Evolutionary conservation across 2,888 invertebrate species (phyloP), one percentile per base, ranked within the genome.

Genomic region (Drosophila birchii): DNA sequence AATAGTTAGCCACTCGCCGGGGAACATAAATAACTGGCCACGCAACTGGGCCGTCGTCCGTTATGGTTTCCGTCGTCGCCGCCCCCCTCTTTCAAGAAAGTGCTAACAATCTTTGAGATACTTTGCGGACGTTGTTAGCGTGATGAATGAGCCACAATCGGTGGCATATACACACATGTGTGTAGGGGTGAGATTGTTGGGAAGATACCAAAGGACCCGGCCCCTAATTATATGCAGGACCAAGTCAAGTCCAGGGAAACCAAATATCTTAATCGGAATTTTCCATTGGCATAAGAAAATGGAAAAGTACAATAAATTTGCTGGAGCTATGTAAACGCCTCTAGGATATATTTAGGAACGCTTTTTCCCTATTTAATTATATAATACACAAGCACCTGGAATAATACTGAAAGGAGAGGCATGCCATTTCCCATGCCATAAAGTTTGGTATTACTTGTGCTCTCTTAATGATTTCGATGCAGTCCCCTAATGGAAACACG

Each of bases 41-140:
- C 75, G 75, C 68, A 68, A 64, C 51, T 58, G 56, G 71, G 53
- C 64, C 59, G 41, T 38, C 36, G 53, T 41, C 58, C 49, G 60
- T 61, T 61, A 61, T 61, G 60, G 60, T 34, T 59, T 59, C 20
- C 55, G 60, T 56, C 18, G 11, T 9, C 29, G 29, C 43, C 38
- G 59, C 78, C 45, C 36, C 18, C 16, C 16, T 1, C 29, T 36
- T 47, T 51, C 71, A 41, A 49, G 68, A 80, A 80, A 86, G 81
- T 84, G 86, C 78, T 79, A 89, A 85, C 88, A 81, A 87, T 89
- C 84, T 89, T 68, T 61, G 74, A 87, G 79, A 85, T 89, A 87
- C 89, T 75, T 81, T 84, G 71, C 56, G 70, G 66, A 67, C 67
- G 71, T 84, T 84, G 75, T 67, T 77, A 78, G 66, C 76, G 67